Evolutionary conservation across 2,888 invertebrate species (phyloP), one percentile per base, ranked within the genome.

Genomic region (Trichogramma dendrolimi): DNA sequence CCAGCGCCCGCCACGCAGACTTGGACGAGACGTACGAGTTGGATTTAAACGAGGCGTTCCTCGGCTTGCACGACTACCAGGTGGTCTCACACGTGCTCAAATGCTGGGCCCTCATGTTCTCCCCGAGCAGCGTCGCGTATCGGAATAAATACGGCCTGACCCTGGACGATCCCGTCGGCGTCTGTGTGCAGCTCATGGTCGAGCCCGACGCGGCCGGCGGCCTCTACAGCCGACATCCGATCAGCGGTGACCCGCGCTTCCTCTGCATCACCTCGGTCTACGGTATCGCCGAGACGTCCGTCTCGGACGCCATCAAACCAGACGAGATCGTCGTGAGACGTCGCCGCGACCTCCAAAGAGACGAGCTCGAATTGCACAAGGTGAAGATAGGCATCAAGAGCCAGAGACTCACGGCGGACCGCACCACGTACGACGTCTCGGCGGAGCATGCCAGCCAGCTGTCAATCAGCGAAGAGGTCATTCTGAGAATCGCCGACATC

Each of bases 41-140:
- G 0, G 93, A 93, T 1, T 93, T 94, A 80, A 90, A 93, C 79
- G 87, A 88, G 63, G 91, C 91, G 0, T 84, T 87, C 64, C 81
- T 94, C 4, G 90, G 91, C 0, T 85, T 90, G 58, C 75, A 75
- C 46, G 14, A 14, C 14, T 79, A 77, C 0, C 82, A 85, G 60
- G 79, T 90, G 7, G 64, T 86, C 10, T 72, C 80, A 42, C 87
- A 86, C 5, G 80, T 93, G 1, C 80, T 84, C 53, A 83, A 84
- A 61, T 94, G 93, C 75, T 94, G 94, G 94, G 89, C 88, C 0
- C 94, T 93, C 1, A 84, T 91, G 67, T 93, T 87, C 73, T 83
- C 89, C 0, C 86, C 84, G 71, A 88, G 87, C 67, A 91, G 92
- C 69, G 87, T 91, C 0, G 84, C 87, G 68, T 94, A 94, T 74